phyloP scores from a whole-genome alignment of 2,797 vertebrate genomes.

The Mallotus villosus region DNA sequence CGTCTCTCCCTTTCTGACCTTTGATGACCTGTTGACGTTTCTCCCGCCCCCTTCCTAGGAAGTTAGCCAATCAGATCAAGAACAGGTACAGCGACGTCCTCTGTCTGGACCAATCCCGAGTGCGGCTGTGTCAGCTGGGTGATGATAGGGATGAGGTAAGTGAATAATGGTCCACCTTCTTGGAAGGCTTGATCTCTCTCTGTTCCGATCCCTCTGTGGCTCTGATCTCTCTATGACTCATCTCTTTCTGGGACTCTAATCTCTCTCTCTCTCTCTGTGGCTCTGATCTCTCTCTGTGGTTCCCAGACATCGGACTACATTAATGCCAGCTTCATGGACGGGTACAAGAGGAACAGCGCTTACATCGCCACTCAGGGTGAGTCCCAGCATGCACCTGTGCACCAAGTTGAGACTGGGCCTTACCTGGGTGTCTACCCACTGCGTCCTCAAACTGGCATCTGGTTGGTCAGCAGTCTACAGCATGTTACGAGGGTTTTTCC shows the following conservation, averaged over 20 bases:
- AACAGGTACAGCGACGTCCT: constrained; percentile 87
- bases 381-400: constrained; percentile 6
- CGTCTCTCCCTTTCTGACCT: not conserved
- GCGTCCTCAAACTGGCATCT: not conserved
- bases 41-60: constrained; percentile 58
- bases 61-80: constrained; percentile 83
- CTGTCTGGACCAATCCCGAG: constrained; percentile 84
- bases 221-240: too few species aligned
- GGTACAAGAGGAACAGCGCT: constrained; percentile 80
- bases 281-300: too few species aligned
- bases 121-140: constrained; percentile 73
- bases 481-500: too few species aligned
- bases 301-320: constrained; percentile 83
- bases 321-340: constrained; percentile 87
- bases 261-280: too few species aligned
- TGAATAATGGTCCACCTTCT: not conserved
- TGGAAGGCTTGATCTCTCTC: too few species aligned
- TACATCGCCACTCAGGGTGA: constrained; percentile 89
- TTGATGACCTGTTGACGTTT: not conserved
- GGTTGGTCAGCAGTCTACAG: not conserved
- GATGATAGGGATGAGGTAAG: constrained; percentile 80
- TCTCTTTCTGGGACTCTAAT: too few species aligned
- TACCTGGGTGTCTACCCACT: too few species aligned
- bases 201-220: too few species aligned
- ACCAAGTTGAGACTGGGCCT: not conserved